Base-by-base conservation (phyloP, 2,797 vertebrate species). In the Trichosurus vulpecula region DNA sequence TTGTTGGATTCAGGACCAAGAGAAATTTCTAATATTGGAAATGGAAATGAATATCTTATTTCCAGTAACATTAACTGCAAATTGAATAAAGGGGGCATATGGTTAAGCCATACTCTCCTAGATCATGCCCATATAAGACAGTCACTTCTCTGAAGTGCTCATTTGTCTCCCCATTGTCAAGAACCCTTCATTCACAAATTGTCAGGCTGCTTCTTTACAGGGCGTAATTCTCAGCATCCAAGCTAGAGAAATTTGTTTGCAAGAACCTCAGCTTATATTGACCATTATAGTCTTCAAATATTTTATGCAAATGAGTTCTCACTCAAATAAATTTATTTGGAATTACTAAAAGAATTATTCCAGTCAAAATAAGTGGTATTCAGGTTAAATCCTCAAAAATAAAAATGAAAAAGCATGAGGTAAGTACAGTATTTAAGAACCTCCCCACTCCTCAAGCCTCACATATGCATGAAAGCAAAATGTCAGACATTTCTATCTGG, bases 101-200 rank as follows among this genome's bases (percentile, higher is more conserved):
- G 12, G 12, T 61, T 90, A 94, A 94, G 93, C 22, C 92, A 90
- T 5, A 74, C 89, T 51, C 53, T 91, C 19, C 6, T 10, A 66
- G 87, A 90, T 90, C 41, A 52, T 90, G 90, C 4, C 52, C 52
- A 90, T 52, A 90, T 53, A 53, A 30, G 22, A 90, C 74, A 94
- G n/a, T 92, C 89, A 52, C 53, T 92, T 87, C 54, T 52, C 31
- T 92, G 55, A 81, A 81, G 41, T 81, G 74, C 19, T 47, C 41
- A 47, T 2, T 52, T 0, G 56, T 13, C 12, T 55, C 90, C 2
- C 30, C 11, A 31, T 54, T 54, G 14, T 94, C 92, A 41, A 97
- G 13, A 91, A 6, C 0, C 92, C 3, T 31, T 19, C 31, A 92
- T 92, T 96, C 95, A 95, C 19, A 96, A 97, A 95, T 22, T 95